Evolutionary conservation across 2,888 invertebrate genomes (phyloP).

Genomic region (Chrysolina haemoptera): DNA sequence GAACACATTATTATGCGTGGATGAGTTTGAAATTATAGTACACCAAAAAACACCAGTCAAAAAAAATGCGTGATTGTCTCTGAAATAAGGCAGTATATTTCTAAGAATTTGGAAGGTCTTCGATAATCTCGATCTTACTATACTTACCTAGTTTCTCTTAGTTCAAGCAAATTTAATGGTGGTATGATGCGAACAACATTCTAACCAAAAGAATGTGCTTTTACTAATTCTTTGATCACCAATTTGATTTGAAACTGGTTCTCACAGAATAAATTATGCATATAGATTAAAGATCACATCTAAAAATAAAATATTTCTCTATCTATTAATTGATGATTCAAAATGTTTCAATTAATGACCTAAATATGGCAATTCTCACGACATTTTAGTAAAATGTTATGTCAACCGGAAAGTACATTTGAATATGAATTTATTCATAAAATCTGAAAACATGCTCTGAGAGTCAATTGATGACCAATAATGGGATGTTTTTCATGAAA

Average conservation of each 20-base stretch:
- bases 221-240: constrained; percentile 21
- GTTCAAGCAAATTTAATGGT: neutral
- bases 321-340: constrained; percentile 39
- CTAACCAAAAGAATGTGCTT: constrained; percentile 11
- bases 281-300: constrained; percentile 35
- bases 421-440: constrained; percentile 14
- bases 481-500: neutral
- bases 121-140: no score
- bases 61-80: no score
- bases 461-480: constrained; percentile 18
- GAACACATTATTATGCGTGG: no score
- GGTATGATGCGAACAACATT: neutral
- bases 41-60: no score
- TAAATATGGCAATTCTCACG: constrained; percentile 38
- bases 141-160: no score
- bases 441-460: neutral
- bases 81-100: no score
- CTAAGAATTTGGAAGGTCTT: neutral
- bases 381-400: constrained; percentile 19
- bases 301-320: constrained; percentile 33
- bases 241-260: constrained; percentile 23
- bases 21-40: no score
- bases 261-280: constrained; percentile 29
- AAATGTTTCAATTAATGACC: constrained; percentile 33
- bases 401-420: constrained; percentile 20